These are phyloP conservation scores for Drosophila algonquin DNA, from an alignment of 2,888 invertebrate species.

Conservation along the genomic window DNA sequence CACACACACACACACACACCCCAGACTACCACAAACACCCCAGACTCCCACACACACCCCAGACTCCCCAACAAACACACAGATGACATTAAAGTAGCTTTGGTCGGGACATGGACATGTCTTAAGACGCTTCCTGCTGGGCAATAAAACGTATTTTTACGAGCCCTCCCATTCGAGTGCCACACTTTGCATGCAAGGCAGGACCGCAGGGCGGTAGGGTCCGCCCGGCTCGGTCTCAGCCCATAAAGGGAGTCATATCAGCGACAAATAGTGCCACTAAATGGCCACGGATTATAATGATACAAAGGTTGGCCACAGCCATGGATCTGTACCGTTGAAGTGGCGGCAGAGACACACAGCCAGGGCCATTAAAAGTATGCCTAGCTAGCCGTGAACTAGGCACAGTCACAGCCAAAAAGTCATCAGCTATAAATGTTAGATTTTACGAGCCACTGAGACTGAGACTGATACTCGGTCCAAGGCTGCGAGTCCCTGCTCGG, in stretches of 20 bases:
- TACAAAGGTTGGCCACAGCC: constrained; percentile 33
- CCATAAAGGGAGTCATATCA: constrained; percentile 72
- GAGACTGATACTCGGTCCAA: neutral
- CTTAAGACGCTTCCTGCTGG: constrained; percentile 67
- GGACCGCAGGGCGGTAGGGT: neutral
- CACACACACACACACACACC: constrained; percentile 29
- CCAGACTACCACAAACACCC: constrained; percentile 26
- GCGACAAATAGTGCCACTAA: constrained; percentile 75
- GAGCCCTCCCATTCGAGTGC: constrained; percentile 66
- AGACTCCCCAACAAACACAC: constrained; percentile 36
- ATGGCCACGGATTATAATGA: constrained; percentile 80
- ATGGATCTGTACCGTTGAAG: neutral
- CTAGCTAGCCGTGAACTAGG: constrained; percentile 69
- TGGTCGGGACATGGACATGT: constrained; percentile 47
- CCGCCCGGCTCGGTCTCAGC: constrained; percentile 39
- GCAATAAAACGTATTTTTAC: constrained; percentile 80
- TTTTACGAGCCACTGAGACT: constrained; percentile 61
- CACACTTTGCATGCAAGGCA: constrained; percentile 68
- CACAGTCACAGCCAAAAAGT: constrained; percentile 45
- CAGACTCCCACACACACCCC: constrained; percentile 35
- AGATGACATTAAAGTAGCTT: constrained; percentile 42
- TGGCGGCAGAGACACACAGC: constrained; percentile 2
- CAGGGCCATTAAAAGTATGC: constrained; percentile 68
- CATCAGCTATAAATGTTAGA: constrained; percentile 73
- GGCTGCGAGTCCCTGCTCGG: constrained; percentile 45